Conservation (phyloP, 2,797 vertebrate species). For the Pyrocephalus nanus region DNA sequence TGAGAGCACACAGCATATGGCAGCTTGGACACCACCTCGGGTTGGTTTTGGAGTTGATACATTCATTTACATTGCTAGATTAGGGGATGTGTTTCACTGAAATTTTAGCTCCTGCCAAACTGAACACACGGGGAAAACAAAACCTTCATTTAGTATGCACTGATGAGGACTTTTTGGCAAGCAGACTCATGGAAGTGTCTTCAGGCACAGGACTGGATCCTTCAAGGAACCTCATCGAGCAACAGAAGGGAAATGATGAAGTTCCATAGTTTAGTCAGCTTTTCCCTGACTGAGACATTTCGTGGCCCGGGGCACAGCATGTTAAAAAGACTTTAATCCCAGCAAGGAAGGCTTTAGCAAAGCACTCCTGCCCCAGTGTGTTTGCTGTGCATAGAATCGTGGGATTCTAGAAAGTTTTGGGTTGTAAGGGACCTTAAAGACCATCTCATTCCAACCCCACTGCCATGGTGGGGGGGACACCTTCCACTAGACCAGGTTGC, state of each 20-base stretch:
- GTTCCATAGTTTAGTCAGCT: background rate
- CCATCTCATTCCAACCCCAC: accelerated
- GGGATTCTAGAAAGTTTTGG: background rate
- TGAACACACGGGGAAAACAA: background rate
- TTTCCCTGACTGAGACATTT: background rate
- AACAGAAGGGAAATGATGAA: background rate
- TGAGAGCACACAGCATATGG: background rate
- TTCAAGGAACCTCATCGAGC: background rate
- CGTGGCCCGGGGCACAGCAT: background rate
- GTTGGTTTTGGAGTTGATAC: accelerated
- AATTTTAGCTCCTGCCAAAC: background rate
- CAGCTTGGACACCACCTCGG: background rate
- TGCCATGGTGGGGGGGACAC: background rate
- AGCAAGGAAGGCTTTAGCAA: background rate
- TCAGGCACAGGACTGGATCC: background rate
- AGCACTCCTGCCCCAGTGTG: background rate
- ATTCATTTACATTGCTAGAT: background rate
- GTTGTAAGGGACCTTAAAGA: background rate
- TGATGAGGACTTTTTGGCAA: background rate
- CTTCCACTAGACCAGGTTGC: background rate
- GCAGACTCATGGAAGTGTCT: background rate
- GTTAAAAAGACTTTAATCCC: background rate
- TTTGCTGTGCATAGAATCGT: background rate
- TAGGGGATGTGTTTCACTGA: background rate
- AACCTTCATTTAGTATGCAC: background rate